Evolutionary conservation across 2,888 invertebrate species (phyloP).

Genomic region (Ptilodon capucinus): DNA sequence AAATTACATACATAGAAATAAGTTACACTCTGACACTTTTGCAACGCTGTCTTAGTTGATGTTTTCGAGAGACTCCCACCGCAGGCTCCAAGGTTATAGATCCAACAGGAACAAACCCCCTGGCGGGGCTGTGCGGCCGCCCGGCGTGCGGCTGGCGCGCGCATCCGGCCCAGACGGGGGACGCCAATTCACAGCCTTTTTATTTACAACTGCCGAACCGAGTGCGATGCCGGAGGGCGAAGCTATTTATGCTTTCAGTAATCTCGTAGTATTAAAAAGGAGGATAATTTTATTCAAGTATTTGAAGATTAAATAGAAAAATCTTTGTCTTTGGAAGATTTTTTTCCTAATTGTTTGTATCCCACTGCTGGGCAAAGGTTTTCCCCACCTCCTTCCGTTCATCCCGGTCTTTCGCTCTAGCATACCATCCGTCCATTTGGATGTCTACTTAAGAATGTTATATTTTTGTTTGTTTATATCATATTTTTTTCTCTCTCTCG

Average conservation of each 20-base stretch:
- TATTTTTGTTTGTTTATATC: too few species aligned
- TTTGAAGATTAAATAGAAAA: neutral
- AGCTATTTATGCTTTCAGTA: neutral
- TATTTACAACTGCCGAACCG: conserved; percentile 13
- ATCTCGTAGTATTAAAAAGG: neutral
- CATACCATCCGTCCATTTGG: too few species aligned
- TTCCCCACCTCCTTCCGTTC: too few species aligned
- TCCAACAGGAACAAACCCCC: neutral
- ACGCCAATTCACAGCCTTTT: conserved; percentile 37
- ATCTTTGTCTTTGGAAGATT: neutral
- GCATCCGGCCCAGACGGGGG: conserved; percentile 39
- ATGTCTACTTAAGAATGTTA: too few species aligned
- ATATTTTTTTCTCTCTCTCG: too few species aligned
- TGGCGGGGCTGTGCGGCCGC: conserved; percentile 14
- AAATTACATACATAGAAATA: too few species aligned
- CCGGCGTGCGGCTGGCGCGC: conserved; percentile 12
- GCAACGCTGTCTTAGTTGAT: too few species aligned
- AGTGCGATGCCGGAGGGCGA: neutral
- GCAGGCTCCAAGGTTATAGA: neutral
- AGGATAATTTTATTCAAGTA: neutral
- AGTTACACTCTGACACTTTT: too few species aligned
- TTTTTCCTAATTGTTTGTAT: too few species aligned
- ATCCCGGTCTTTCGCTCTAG: too few species aligned
- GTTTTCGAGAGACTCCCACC: too few species aligned
- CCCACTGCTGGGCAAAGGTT: too few species aligned